Evolutionary conservation across 2,888 invertebrate genomes (phyloP).

Genomic region (Hypselothyrea guttata): DNA sequence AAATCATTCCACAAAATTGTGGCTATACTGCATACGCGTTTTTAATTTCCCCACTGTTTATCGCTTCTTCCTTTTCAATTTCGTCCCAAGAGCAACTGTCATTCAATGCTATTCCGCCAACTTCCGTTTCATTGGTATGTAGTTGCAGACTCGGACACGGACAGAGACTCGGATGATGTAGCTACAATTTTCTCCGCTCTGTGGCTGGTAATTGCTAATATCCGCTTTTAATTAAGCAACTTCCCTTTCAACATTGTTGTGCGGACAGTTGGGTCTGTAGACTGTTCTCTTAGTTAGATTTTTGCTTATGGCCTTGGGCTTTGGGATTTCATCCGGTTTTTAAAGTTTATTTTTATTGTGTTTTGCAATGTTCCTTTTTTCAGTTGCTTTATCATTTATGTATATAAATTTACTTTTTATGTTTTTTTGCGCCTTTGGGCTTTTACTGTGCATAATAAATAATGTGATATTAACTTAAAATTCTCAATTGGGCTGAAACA

Average conservation of each 20-base stretch:
- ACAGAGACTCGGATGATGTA: slow-evolving; percentile 6
- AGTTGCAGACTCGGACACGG: slow-evolving; percentile 3
- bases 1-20: slow-evolving; percentile 14
- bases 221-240: slow-evolving; percentile 80
- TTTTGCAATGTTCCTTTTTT: slow-evolving; percentile 14
- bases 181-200: slow-evolving; percentile 37
- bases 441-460: slow-evolving; percentile 46
- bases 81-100: slow-evolving; percentile 27
- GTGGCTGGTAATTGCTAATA: slow-evolving; percentile 76
- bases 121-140: slow-evolving; percentile 69
- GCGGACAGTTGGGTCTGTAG: slow-evolving; percentile 28
- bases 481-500: slow-evolving; percentile 8
- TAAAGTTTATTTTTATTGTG: slow-evolving; percentile 12
- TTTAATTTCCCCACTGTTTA: slow-evolving; percentile 71
- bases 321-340: slow-evolving; percentile 27
- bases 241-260: slow-evolving; percentile 68
- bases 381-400: slow-evolving; percentile 28
- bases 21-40: slow-evolving; percentile 47
- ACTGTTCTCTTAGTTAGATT: slow-evolving; percentile 17
- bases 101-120: slow-evolving; percentile 64
- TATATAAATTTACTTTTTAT: slow-evolving; percentile 24
- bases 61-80: slow-evolving; percentile 54
- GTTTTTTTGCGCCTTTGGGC: slow-evolving; percentile 30
- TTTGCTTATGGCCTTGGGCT: slow-evolving; percentile 31
- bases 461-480: slow-evolving; percentile 51